phyloP scores from a whole-genome alignment of 2,888 invertebrate genomes.

The Clanis bilineata region DNA sequence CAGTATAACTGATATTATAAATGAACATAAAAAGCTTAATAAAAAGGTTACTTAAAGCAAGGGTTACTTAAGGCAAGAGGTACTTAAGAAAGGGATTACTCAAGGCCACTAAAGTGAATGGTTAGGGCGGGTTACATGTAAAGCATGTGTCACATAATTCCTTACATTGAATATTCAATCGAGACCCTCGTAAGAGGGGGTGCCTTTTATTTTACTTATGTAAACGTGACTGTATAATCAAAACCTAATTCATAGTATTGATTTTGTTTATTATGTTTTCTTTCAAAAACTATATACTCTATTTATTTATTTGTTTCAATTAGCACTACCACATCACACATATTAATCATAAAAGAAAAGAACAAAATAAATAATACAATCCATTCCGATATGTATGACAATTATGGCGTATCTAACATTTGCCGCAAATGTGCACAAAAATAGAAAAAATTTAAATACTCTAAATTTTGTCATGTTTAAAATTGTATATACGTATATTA shows the following conservation, averaged over 20 bases:
- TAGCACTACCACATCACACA: too few species aligned
- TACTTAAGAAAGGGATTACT: background rate
- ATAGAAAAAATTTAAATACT: too few species aligned
- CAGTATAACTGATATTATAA: background rate
- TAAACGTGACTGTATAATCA: background rate
- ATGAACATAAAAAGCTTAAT: background rate
- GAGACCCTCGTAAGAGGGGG: background rate
- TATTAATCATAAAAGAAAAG: too few species aligned
- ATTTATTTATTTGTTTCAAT: too few species aligned
- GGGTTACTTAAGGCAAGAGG: background rate
- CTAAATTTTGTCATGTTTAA: too few species aligned
- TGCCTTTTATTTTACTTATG: background rate
- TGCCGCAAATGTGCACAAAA: too few species aligned
- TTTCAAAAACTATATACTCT: too few species aligned
- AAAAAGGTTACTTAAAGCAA: too few species aligned
- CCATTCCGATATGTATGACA: too few species aligned
- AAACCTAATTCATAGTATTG: background rate
- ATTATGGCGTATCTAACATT: too few species aligned
- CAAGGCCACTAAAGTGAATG: background rate
- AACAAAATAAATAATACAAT: too few species aligned
- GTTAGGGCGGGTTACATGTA: background rate
- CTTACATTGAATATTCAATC: conserved; percentile 1
- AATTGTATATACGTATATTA: too few species aligned
- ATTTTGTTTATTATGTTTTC: background rate
- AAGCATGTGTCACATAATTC: conserved; percentile 8